A percentile compares a stretch with the other conserved stretches of the same genome.
Conservation (phyloP, 2,888 invertebrate genomes). For the Tethea ocularis region DNA sequence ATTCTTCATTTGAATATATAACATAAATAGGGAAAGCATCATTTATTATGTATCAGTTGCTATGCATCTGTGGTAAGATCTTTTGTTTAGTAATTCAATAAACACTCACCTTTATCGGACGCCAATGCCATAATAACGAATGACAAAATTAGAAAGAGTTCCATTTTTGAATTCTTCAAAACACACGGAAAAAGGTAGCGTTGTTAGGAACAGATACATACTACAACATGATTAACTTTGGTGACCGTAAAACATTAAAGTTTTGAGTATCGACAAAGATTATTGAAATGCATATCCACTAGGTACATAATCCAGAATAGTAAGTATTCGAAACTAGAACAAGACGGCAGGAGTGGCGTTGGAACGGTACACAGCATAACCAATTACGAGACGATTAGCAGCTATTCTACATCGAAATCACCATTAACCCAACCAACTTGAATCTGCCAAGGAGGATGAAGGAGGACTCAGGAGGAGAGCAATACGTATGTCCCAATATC, state of each 20-base stretch:
- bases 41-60: too few relatives aligned
- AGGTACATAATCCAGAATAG: not conserved
- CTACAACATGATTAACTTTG: not conserved
- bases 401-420: not conserved
- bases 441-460: not conserved
- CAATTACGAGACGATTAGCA: slow-evolving; percentile 4
- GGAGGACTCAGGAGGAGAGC: not conserved
- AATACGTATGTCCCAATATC: too few relatives aligned
- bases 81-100: not conserved
- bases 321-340: not conserved
- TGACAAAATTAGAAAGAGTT: slow-evolving; percentile 60
- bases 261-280: not conserved
- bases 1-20: too few relatives aligned
- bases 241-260: not conserved
- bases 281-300: not conserved
- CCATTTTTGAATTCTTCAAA: slow-evolving; percentile 44
- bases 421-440: not conserved
- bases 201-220: slow-evolving; percentile 13
- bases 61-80: too few relatives aligned
- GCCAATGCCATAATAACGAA: slow-evolving; percentile 52
- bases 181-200: slow-evolving; percentile 15
- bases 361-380: slow-evolving; percentile 6
- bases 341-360: slow-evolving; percentile 33
- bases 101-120: slow-evolving; percentile 61
- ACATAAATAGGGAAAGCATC: too few relatives aligned